Conservation (phyloP, 2,797 vertebrate genomes). For the Sebastes jordani region DNA sequence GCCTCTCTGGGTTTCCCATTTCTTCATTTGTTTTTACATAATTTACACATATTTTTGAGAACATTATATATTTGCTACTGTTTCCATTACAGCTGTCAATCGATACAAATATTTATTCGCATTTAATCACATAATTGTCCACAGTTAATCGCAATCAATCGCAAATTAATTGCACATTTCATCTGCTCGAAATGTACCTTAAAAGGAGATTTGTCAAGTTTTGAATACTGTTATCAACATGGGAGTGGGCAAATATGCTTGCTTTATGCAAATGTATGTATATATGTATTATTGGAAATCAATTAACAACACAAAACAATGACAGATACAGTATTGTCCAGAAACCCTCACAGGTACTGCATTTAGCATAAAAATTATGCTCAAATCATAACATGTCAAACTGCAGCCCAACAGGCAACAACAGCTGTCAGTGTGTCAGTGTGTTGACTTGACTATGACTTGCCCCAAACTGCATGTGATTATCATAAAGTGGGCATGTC, state of each 20-base stretch:
- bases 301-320: neutral
- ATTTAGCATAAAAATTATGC: too few relatives aligned
- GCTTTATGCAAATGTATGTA: neutral
- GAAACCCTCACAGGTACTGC: too few relatives aligned
- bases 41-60: neutral
- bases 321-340: neutral
- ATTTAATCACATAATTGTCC: too few relatives aligned
- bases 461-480: too few relatives aligned
- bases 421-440: too few relatives aligned
- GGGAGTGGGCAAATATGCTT: neutral
- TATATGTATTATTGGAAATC: neutral
- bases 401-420: accelerated
- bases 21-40: neutral
- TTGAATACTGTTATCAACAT: neutral
- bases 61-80: neutral
- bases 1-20: neutral
- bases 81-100: neutral
- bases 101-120: neutral
- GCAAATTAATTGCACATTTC: neutral
- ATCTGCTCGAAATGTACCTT: neutral
- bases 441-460: too few relatives aligned
- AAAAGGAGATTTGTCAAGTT: neutral
- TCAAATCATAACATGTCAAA: too few relatives aligned
- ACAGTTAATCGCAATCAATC: neutral
- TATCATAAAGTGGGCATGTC: too few relatives aligned